Base-by-base conservation (phyloP, 2,113 vertebrate species). In the Oncorhynchus nerka region DNA sequence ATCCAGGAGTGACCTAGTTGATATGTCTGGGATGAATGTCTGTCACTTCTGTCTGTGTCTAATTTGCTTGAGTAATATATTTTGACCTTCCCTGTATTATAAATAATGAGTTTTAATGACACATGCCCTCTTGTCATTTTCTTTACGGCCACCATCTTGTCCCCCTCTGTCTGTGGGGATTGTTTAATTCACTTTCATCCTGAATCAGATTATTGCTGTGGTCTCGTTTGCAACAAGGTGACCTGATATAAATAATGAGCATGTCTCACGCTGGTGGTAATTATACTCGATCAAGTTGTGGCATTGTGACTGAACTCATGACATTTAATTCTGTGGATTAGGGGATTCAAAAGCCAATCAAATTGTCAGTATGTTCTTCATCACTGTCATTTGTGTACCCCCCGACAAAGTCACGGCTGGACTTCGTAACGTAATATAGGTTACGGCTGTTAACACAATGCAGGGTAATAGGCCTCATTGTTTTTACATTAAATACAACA, bases 361-460 rank as follows among this genome's bases (percentile, higher is more conserved):
- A 12, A 61, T 59, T 55, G 59, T 77, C 48, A 26, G 65, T 74
- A 59, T 15, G 66, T 4, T 62, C n/a, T 62, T 75, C 70, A 62
- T 73, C 62, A 75, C 59, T 77, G 45, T 75, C 65, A 77, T 86
- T 78, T 81, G 74, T 75, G 68, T 7, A 22, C 26, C n/a, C 59
- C 28, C 26, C 59, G 69, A 49, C 62, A 78, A 67, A 49, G 20
- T 51, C n/a, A 75, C 51, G 82, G 24, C 61, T 73, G 45, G 59
- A 64, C n/a, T 77, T 80, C 80, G 67, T 57, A 20, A 3, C 72
- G 70, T n/a, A 72, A 73, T 59, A 48, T 75, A 71, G 71, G 39
- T 9, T 45, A 45, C 9, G 30, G 5, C 28, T 73, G 66, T 34
- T 32, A 20, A 74, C 76, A 71, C 61, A 67, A 75, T 79, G 84